Evolutionary conservation across 2,888 invertebrate species (phyloP), one percentile per base, ranked within the genome.

Genomic region (Meiosimyza decipiens): DNA sequence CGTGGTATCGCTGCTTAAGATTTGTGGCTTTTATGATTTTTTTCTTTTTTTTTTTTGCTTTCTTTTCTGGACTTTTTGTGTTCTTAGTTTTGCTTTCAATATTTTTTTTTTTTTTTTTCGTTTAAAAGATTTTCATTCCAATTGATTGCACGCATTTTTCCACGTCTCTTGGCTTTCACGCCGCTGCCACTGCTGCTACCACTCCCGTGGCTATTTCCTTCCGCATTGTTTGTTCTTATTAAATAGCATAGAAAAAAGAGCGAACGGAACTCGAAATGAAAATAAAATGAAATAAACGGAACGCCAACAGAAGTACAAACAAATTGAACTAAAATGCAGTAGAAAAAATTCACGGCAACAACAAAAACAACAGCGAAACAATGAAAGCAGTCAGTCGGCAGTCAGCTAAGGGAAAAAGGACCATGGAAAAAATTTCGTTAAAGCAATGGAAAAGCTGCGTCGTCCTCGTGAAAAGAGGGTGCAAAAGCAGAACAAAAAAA

Each of bases 111-210:
- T 63, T 62, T n/a, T 59, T 50, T 28, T 60, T 62, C 12, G 60
- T 16, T 50, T 51, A 9, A 69, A 51, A 62, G 51, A 62, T 83
- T 83, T 83, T 77, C 74, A 74, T 83, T 82, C 81, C 81, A 78
- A 81, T 79, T 76, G 77, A 83, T 79, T 77, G 82, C 76, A 70
- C 81, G 80, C 79, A 82, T 82, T 82, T 81, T 82, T 63, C 69
- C 57, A 64, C 71, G 51, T 55, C 40, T 67, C 15, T 18, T 51
- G 28, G 40, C 40, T 40, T 40, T 40, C 40, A 40, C 40, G 40
- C 40, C 40, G 40, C 40, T 9, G 40, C 40, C 40, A 40, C 40
- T 40, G 40, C 40, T 40, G 40, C 40, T 40, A 40, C 40, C 40
- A 9, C 40, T 40, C 40, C 40, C 9, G 40, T 40, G 6, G 40